phyloP scores from a whole-genome alignment of 2,797 vertebrate genomes.

The Falco cherrug region DNA sequence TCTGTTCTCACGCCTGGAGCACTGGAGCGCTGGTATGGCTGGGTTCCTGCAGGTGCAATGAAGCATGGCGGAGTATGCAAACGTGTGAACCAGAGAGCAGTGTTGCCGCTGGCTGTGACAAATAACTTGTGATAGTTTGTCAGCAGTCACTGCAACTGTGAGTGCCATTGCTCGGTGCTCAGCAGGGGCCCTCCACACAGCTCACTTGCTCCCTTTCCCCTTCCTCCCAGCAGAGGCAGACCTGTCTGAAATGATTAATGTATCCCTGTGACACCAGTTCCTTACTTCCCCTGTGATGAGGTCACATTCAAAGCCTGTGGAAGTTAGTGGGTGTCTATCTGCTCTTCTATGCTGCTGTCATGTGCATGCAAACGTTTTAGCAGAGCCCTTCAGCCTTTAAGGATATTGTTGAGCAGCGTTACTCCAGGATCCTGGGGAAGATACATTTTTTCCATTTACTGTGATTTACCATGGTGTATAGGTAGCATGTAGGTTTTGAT shows the following conservation, averaged over 20 bases:
- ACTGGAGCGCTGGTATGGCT: background rate
- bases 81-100: background rate
- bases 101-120: background rate
- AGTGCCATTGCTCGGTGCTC: background rate
- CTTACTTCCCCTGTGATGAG: background rate
- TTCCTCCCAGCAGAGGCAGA: background rate
- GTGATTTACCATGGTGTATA: background rate
- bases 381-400: background rate
- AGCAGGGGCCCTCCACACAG: accelerated
- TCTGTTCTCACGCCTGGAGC: background rate
- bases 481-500: background rate
- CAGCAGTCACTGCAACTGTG: background rate
- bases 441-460: background rate
- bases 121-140: background rate
- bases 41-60: background rate
- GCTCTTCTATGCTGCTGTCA: background rate
- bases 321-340: background rate
- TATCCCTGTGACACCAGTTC: background rate
- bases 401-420: background rate
- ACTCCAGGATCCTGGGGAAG: background rate
- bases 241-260: background rate
- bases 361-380: background rate
- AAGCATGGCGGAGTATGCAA: background rate
- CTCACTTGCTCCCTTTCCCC: background rate
- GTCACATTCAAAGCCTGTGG: background rate